Evolutionary conservation across 2,888 invertebrate species (phyloP), one percentile per base, ranked within the genome.

Genomic region (Xanthia icteritia): DNA sequence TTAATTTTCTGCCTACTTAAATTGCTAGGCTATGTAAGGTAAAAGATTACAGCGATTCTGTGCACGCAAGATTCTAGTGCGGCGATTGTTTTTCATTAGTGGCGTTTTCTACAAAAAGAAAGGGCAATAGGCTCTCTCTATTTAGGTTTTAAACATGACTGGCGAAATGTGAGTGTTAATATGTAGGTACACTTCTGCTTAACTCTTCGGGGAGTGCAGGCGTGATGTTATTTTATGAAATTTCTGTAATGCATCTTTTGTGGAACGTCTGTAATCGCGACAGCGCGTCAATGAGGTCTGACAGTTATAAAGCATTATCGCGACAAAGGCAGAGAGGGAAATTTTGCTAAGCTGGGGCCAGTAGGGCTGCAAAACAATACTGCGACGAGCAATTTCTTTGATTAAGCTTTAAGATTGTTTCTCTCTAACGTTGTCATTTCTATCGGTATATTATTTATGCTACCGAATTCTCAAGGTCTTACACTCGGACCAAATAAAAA

Each of bases 1-100:
- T 94, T 94, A 93, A 94, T 94, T 94, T 94, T 94, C 92, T 94
- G 93, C 92, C 92, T 92, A 91, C 92, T 93, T 93, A 92, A 92
- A 93, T 92, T 89, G 89, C 86, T 79, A 73, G 75, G 17, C 23
- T 36, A 77, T 80, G 54, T 60, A 76, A 81, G 84, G 88, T 81
- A 27, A 79, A 87, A 89, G 88, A 84, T 63, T 80, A 31, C 23
- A 81, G 89, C 87, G 81, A 63, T 88, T 82, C 77, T 68, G 9
- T 51, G 36, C 23, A 48, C 23, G 48, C 42, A 15, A n/a, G 6
- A 51, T 5, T 17, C 15, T 20, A 67, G 17, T 5, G 31, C 9
- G 48, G 27, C n/a, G n/a, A 23, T 48, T 48, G 17, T 67, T 48
- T 36, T n/a, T 48, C 11, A 36, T 39, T 68, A 39, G 15, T 27